Evolutionary conservation across 2,797 vertebrate species (phyloP).

Genomic region (Cercopithecus hamlyni): DNA sequence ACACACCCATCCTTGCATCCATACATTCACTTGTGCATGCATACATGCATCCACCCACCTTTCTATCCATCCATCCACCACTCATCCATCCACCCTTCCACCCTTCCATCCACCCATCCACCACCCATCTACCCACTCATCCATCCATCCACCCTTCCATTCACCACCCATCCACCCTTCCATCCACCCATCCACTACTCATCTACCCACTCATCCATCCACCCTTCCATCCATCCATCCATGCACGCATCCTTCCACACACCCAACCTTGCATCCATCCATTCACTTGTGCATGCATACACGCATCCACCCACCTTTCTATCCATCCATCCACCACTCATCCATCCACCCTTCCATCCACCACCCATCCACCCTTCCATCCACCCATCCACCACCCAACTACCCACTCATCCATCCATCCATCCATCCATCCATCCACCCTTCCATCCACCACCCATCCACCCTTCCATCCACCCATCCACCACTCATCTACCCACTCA

Average conservation of each 20-base stretch:
- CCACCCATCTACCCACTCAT: accelerated
- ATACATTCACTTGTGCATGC: too few species aligned
- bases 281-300: too few species aligned
- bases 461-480: too few species aligned
- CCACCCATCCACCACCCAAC: accelerated
- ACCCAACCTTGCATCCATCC: too few species aligned
- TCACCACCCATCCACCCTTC: not conserved
- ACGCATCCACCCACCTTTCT: not conserved
- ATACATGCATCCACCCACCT: too few species aligned
- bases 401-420: too few species aligned
- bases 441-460: accelerated
- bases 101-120: accelerated
- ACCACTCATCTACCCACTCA: not conserved
- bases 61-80: not conserved
- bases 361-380: not conserved
- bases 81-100: accelerated
- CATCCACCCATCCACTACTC: too few species aligned
- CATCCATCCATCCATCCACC: accelerated
- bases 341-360: too few species aligned
- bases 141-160: accelerated
- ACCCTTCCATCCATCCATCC: not conserved
- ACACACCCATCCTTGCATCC: accelerated
- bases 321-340: not conserved
- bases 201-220: too few species aligned
- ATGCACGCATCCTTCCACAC: not conserved